phyloP scores from a whole-genome alignment of 2,113 vertebrate genomes.

The Eira barbara region DNA sequence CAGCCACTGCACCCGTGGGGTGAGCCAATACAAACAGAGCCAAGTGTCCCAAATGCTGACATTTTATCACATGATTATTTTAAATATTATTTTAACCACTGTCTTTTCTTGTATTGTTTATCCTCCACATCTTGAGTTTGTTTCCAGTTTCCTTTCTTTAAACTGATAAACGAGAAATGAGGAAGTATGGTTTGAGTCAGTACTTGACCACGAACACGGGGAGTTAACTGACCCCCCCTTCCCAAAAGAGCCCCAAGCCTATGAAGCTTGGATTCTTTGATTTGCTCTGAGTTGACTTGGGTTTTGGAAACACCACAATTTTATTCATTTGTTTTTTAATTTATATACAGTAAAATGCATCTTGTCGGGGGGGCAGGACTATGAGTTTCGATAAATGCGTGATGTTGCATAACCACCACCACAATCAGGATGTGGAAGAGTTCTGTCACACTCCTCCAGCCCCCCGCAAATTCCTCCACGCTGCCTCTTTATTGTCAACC shows the following conservation, averaged over 20 bases:
- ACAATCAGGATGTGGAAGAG: neutral
- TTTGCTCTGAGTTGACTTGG: neutral
- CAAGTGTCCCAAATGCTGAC: constrained; percentile 63
- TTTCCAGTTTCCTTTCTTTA: constrained; percentile 59
- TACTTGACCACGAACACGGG: constrained; percentile 38
- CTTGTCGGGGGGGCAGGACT: neutral
- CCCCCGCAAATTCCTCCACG: neutral
- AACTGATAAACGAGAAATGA: constrained; percentile 47
- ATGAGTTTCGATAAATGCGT: neutral
- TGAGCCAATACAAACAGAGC: constrained; percentile 60
- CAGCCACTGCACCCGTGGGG: neutral
- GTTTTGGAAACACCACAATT: neutral
- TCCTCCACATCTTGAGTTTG: constrained; percentile 66
- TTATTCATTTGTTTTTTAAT: neutral
- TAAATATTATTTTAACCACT: constrained; percentile 62
- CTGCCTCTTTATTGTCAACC: neutral
- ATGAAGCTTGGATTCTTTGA: neutral
- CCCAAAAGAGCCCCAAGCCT: neutral
- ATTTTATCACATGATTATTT: constrained; percentile 59
- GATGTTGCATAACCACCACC: neutral
- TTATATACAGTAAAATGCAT: neutral
- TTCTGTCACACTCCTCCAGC: neutral
- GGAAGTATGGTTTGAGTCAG: constrained; percentile 62
- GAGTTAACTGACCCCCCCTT: neutral
- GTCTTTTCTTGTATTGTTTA: constrained; percentile 61